phyloP scores from a whole-genome alignment of 2,113 vertebrate genomes.

The Chlorocebus sabaeus region DNA sequence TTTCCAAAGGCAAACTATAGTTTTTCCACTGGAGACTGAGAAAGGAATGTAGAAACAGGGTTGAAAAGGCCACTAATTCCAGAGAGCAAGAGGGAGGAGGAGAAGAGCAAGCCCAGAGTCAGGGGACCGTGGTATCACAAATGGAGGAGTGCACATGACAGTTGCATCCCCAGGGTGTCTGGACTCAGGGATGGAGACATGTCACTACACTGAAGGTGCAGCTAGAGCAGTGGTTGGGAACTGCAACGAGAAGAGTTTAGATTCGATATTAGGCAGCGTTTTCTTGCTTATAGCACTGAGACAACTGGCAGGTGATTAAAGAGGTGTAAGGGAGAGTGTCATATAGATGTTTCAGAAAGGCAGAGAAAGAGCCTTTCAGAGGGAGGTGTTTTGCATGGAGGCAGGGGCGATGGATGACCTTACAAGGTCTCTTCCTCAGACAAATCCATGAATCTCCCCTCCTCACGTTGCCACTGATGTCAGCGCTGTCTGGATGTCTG shows the following conservation, averaged over 20 bases:
- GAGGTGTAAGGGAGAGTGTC: too few relatives aligned
- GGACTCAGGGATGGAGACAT: not conserved
- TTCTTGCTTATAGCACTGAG: not conserved
- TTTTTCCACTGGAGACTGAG: not conserved
- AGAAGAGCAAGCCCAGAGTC: not conserved
- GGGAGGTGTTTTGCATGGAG: not conserved
- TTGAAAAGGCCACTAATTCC: not conserved
- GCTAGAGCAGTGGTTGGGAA: too few relatives aligned
- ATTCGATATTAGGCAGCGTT: not conserved
- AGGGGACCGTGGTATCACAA: accelerated
- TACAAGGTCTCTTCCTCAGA: not conserved
- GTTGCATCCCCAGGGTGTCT: not conserved
- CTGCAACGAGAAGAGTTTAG: not conserved
- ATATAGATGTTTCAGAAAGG: not conserved
- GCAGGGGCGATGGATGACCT: not conserved
- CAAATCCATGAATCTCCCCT: slow-evolving; percentile 16
- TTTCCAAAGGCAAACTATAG: not conserved
- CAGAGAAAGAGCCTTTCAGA: not conserved
- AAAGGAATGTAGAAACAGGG: not conserved
- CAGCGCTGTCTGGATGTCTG: not conserved
- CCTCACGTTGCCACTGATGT: not conserved
- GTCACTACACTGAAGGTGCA: accelerated
- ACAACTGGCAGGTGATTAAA: not conserved
- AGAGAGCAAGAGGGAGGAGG: not conserved
- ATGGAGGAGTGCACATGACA: not conserved